Conservation (phyloP, 2,888 invertebrate species). For the Aromia moschata region DNA sequence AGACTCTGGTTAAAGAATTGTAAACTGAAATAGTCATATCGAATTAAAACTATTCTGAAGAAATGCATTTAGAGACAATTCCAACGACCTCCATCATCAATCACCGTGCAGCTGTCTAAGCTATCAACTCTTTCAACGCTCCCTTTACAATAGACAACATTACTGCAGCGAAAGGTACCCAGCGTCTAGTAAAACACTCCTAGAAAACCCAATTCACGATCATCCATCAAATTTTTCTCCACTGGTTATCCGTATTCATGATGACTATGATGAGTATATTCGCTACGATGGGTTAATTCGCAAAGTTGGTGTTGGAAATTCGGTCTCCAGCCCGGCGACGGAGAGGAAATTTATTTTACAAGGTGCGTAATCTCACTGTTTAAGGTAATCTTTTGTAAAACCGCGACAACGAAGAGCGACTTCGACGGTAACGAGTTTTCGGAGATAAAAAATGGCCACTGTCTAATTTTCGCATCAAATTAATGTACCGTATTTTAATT, state of each 20-base stretch:
- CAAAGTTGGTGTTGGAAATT: too few species aligned
- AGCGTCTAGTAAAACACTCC: background rate
- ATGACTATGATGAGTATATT: too few species aligned
- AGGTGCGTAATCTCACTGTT: constrained; percentile 17
- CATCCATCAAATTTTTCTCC: constrained; percentile 3
- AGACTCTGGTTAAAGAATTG: too few species aligned
- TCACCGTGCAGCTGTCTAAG: too few species aligned
- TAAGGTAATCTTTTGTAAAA: constrained; percentile 13
- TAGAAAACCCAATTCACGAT: constrained; percentile 3
- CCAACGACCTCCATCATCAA: too few species aligned
- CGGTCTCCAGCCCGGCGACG: background rate
- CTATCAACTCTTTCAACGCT: too few species aligned
- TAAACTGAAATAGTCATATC: too few species aligned
- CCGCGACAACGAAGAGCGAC: constrained; percentile 1
- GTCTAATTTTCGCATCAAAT: constrained; percentile 8
- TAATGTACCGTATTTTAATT: constrained; percentile 19
- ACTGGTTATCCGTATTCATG: background rate
- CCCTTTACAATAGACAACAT: background rate
- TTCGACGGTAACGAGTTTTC: constrained; percentile 8
- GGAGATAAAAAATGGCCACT: constrained; percentile 12
- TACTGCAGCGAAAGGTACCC: background rate
- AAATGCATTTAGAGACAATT: too few species aligned
- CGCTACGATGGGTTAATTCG: too few species aligned
- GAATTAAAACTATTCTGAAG: too few species aligned
- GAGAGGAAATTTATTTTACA: constrained; percentile 7